These are phyloP conservation scores for Clostera curtula DNA, from an alignment of 2,888 invertebrate species.

Conservation along the genomic window DNA sequence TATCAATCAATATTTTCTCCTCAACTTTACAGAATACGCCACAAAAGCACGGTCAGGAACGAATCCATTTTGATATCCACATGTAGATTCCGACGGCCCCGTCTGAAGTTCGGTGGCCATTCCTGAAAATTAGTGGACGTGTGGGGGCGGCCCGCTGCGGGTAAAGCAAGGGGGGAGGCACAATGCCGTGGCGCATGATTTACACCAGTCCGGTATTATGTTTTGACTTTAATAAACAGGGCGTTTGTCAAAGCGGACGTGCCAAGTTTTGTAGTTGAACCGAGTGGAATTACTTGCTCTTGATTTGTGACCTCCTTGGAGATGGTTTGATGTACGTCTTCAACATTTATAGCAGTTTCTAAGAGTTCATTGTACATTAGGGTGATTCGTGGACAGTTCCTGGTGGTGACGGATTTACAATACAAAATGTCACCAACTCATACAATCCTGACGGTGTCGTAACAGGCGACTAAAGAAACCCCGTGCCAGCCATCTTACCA, in stretches of 20 bases:
- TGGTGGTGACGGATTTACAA: too few species aligned
- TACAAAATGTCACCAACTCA: too few species aligned
- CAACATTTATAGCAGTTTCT: neutral
- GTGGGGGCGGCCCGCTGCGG: conserved; percentile 24
- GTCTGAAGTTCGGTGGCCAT: conserved; percentile 61
- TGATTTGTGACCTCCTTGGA: too few species aligned
- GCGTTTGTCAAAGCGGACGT: conserved; percentile 60
- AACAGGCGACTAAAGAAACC: too few species aligned
- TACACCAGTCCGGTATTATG: conserved; percentile 78
- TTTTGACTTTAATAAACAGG: conserved; percentile 78
- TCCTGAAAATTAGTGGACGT: conserved; percentile 69
- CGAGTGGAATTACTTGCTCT: too few species aligned
- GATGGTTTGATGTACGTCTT: conserved; percentile 5
- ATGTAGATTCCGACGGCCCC: conserved; percentile 39
- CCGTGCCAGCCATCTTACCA: too few species aligned
- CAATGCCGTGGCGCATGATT: conserved; percentile 69
- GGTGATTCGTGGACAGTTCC: too few species aligned
- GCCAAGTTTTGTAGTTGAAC: conserved; percentile 20
- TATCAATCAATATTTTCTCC: too few species aligned
- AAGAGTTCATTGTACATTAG: too few species aligned
- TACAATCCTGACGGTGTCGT: too few species aligned
- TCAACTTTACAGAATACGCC: too few species aligned
- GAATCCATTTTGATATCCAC: conserved; percentile 17
- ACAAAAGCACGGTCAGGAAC: too few species aligned
- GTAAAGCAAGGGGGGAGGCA: conserved; percentile 28